Conservation (phyloP, 2,113 vertebrate genomes). For the Aplodontia rufa region DNA sequence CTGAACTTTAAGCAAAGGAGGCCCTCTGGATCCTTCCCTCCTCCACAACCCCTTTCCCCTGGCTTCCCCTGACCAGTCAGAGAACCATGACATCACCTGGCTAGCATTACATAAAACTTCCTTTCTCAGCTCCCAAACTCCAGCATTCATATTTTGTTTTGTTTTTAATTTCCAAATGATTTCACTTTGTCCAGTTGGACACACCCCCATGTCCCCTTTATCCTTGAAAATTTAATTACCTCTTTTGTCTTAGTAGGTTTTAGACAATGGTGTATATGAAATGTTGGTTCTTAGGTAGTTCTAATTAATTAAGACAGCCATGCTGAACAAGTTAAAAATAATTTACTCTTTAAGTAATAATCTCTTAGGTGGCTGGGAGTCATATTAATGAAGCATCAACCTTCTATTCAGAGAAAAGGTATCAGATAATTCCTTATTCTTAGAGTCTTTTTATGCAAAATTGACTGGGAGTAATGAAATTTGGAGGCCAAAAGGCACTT, state of each 20-base stretch:
- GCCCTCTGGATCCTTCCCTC: constrained; percentile 16
- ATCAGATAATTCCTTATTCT: background rate
- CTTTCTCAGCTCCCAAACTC: constrained; percentile 66
- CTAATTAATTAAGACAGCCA: background rate
- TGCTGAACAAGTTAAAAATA: background rate
- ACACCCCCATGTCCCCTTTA: background rate
- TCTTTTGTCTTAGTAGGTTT: constrained; percentile 51
- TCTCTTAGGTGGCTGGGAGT: background rate
- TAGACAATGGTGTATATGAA: background rate
- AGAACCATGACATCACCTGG: constrained; percentile 69
- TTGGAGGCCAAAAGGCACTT: background rate
- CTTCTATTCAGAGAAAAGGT: background rate
- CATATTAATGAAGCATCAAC: background rate
- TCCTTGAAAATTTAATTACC: constrained; percentile 34
- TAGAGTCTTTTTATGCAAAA: background rate
- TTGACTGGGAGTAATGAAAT: background rate
- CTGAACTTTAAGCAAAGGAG: constrained; percentile 29
- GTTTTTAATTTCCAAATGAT: constrained; percentile 77
- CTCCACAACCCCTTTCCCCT: background rate
- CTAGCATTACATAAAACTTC: constrained; percentile 73
- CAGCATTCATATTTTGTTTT: constrained; percentile 60
- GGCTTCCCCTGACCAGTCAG: background rate
- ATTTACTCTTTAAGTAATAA: background rate
- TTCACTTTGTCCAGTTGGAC: constrained; percentile 50
- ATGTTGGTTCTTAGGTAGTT: background rate